These are phyloP conservation scores for Thymelicus acteon DNA, from an alignment of 2,888 invertebrate genomes.

Conservation along the genomic window DNA sequence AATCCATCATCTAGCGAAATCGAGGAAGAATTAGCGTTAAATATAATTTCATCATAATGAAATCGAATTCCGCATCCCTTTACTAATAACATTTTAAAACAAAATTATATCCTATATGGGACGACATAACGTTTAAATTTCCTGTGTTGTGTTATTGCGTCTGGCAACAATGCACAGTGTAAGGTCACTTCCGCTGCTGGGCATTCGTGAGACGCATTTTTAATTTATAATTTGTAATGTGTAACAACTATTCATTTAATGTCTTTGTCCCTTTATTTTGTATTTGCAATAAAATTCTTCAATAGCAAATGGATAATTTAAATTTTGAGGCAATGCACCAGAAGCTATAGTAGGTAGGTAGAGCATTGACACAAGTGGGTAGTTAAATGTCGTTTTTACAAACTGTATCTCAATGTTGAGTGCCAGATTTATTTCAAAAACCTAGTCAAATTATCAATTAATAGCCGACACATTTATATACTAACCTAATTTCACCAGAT, in stretches of 20 bases:
- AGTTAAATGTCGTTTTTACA: too few relatives aligned
- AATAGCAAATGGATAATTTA: too few relatives aligned
- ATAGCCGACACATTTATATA: too few relatives aligned
- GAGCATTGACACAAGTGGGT: too few relatives aligned
- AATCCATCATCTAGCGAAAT: slow-evolving; percentile 20
- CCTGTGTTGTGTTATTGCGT: slow-evolving; percentile 14
- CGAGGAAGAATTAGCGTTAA: slow-evolving; percentile 17
- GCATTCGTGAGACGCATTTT: slow-evolving; percentile 31
- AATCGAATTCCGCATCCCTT: slow-evolving; percentile 31
- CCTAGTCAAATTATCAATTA: too few relatives aligned
- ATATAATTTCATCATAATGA: slow-evolving; percentile 27
- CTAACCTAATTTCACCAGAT: too few relatives aligned
- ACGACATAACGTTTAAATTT: slow-evolving; percentile 16
- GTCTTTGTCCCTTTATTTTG: slow-evolving; percentile 1
- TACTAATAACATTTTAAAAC: slow-evolving; percentile 10
- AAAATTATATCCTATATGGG: slow-evolving; percentile 3
- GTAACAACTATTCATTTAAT: slow-evolving; percentile 1
- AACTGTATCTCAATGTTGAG: too few relatives aligned
- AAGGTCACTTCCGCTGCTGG: slow-evolving; percentile 31
- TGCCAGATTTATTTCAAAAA: too few relatives aligned
- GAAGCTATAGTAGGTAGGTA: too few relatives aligned
- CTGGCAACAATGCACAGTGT: slow-evolving; percentile 31
- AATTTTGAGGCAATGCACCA: too few relatives aligned
- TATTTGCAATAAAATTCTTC: too few relatives aligned
- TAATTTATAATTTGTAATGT: slow-evolving; percentile 9